phyloP scores from a whole-genome alignment of 2,797 vertebrate genomes.

The Thripadectes ignobilis region DNA sequence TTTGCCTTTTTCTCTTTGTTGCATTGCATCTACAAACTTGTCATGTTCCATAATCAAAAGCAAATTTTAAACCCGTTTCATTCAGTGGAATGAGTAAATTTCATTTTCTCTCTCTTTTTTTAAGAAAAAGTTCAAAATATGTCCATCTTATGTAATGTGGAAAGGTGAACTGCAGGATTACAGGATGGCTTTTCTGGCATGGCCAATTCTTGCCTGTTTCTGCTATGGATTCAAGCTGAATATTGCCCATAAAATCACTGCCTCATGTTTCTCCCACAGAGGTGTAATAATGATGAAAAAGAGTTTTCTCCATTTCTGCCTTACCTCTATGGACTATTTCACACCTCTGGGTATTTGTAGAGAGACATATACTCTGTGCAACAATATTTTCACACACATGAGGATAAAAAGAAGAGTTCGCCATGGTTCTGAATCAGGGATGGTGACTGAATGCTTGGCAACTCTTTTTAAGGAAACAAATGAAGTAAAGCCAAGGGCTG shows the following conservation, averaged over 20 bases:
- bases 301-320: neutral
- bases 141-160: neutral
- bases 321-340: neutral
- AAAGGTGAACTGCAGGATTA: neutral
- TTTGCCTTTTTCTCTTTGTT: neutral
- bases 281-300: neutral
- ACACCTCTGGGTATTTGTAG: neutral
- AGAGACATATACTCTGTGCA: neutral
- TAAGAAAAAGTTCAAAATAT: neutral
- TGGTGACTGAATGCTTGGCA: neutral
- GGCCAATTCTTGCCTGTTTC: neutral
- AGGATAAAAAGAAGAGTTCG: neutral
- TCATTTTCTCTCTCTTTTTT: neutral
- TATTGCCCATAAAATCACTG: neutral
- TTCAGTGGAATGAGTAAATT: neutral
- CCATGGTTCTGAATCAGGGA: neutral
- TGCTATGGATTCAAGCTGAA: neutral
- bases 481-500: neutral
- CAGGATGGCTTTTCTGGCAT: neutral
- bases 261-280: neutral
- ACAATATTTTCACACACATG: neutral
- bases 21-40: neutral
- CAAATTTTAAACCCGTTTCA: neutral
- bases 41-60: neutral
- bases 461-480: neutral